Conservation (phyloP, 2,888 invertebrate genomes). For the Clanis bilineata region DNA sequence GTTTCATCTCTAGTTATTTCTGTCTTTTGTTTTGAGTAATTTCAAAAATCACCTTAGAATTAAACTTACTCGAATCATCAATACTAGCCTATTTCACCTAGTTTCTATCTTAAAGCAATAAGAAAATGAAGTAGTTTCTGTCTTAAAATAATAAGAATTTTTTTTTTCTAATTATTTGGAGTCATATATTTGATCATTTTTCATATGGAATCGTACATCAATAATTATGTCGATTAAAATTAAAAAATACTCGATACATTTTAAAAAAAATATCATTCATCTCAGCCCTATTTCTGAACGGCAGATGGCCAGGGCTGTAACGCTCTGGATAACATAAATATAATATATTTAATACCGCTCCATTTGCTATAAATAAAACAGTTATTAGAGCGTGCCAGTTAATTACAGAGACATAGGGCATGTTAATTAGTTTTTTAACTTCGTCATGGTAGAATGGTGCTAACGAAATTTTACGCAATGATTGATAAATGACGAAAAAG, state of each 20-base stretch:
- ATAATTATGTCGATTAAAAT: no score
- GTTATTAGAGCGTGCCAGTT: conserved; percentile 31
- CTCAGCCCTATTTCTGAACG: conserved; percentile 22
- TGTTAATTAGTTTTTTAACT: conserved; percentile 10
- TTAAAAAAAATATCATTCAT: neutral
- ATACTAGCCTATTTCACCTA: no score
- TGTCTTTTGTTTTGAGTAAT: no score
- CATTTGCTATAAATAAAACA: conserved; percentile 18
- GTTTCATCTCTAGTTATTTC: no score
- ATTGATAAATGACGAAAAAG: neutral
- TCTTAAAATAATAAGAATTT: no score
- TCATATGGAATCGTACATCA: no score
- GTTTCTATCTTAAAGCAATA: no score
- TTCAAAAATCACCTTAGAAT: no score
- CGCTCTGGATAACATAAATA: conserved; percentile 34
- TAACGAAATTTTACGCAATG: neutral
- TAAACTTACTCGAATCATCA: no score
- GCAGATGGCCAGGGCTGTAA: conserved; percentile 59
- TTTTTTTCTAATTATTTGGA: no score
- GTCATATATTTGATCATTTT: no score
- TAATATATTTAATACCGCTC: conserved; percentile 18
- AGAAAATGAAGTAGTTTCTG: no score
- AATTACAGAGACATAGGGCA: neutral
- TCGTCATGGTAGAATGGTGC: neutral
- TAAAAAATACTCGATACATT: neutral